Percentiles rank a stretch among this genome's conserved stretches.
phyloP scores from a whole-genome alignment of 2,888 invertebrate genomes.

The Mesorhabditis sp. region DNA sequence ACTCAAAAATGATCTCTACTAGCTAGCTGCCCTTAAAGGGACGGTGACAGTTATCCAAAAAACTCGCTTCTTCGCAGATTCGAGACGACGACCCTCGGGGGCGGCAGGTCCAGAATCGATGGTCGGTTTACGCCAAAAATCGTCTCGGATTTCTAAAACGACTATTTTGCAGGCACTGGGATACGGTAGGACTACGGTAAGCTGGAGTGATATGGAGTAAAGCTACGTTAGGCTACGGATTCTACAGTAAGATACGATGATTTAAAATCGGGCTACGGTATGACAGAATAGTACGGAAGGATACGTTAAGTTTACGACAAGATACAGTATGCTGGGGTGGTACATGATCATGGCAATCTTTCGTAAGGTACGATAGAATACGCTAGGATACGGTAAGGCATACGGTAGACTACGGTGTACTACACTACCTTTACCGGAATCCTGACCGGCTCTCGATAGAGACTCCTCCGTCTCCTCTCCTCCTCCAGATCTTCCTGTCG shows the following conservation, averaged over 20 bases:
- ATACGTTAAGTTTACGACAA: too few relatives aligned
- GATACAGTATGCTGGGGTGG: too few relatives aligned
- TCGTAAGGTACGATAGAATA: too few relatives aligned
- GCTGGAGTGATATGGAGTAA: background rate
- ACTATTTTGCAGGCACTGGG: background rate
- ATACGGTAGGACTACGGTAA: background rate
- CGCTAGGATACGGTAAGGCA: too few relatives aligned
- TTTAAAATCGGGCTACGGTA: too few relatives aligned
- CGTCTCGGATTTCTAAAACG: background rate
- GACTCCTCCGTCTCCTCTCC: background rate
- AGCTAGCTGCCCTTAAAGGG: too few relatives aligned
- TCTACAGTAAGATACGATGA: too few relatives aligned
- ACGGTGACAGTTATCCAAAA: too few relatives aligned
- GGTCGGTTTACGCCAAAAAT: constrained; percentile 2
- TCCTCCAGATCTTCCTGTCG: background rate
- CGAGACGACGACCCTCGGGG: background rate
- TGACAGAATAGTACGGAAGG: too few relatives aligned
- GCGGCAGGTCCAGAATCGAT: background rate
- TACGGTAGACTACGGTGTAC: background rate
- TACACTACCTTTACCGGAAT: background rate
- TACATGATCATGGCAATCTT: too few relatives aligned
- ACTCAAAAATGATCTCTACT: too few relatives aligned
- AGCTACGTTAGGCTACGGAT: too few relatives aligned
- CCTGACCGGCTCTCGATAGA: background rate
- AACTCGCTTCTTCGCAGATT: background rate